These are phyloP conservation scores for Enteromius mattozi DNA, from an alignment of 2,797 vertebrate species.

Conservation along the genomic window DNA sequence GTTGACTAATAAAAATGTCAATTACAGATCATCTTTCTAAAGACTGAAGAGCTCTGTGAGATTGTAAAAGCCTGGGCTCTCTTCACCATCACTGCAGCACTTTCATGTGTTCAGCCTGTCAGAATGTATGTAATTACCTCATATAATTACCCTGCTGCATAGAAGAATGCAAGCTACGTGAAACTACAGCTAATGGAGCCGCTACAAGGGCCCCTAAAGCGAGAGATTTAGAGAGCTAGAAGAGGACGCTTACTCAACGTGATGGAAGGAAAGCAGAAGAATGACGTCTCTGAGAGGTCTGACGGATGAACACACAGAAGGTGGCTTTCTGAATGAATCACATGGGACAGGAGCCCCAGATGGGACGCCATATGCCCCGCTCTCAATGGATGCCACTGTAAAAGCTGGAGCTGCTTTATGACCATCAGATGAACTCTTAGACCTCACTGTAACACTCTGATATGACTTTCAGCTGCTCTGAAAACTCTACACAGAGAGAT, in stretches of 20 bases:
- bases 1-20: not conserved
- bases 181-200: not conserved
- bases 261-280: not conserved
- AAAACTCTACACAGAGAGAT: slow-evolving; percentile 25
- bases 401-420: slow-evolving; percentile 36
- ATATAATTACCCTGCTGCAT: slow-evolving; percentile 49
- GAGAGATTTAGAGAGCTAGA: not conserved
- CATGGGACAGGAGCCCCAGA: slow-evolving; percentile 24
- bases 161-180: not conserved
- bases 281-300: not conserved
- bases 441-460: slow-evolving; percentile 48
- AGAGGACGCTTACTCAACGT: not conserved
- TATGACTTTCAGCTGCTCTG: slow-evolving; percentile 47
- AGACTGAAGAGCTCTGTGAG: too few relatives aligned
- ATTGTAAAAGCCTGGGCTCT: slow-evolving; percentile 4
- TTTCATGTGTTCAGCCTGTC: slow-evolving; percentile 52
- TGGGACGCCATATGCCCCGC: slow-evolving; percentile 45
- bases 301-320: not conserved
- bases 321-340: not conserved
- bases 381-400: slow-evolving; percentile 29
- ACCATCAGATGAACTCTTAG: slow-evolving; percentile 54
- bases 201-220: not conserved
- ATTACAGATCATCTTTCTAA: not conserved
- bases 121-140: slow-evolving; percentile 51
- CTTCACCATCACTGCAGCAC: slow-evolving; percentile 51